Evolutionary conservation across 2,888 invertebrate genomes (phyloP).

Genomic region (Patella caerulea): DNA sequence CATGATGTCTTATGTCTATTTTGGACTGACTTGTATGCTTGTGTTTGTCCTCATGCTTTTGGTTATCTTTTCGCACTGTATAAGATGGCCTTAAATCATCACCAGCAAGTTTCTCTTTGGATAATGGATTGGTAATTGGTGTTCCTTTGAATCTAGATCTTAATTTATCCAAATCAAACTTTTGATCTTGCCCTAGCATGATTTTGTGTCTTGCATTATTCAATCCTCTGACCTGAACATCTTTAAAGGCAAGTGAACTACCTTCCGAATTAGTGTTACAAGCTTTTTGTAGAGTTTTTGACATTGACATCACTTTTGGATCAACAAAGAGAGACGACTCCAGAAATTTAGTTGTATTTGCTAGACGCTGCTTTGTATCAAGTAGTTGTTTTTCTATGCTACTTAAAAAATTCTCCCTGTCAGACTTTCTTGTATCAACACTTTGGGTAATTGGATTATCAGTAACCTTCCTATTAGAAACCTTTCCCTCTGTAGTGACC

Average conservation of each 20-base stretch:
- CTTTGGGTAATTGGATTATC: no score
- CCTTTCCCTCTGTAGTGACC: no score
- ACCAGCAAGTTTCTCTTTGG: no score
- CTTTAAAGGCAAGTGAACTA: conserved; percentile 2
- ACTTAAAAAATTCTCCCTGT: conserved; percentile 1
- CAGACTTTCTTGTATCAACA: neutral
- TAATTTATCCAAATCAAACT: conserved; percentile 22
- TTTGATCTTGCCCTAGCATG: conserved; percentile 12
- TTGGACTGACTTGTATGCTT: no score
- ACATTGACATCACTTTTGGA: conserved; percentile 23
- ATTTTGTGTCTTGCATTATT: neutral
- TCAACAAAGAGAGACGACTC: conserved; percentile 16
- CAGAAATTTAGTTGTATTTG: neutral
- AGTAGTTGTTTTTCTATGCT: neutral
- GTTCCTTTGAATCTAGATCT: conserved; percentile 23
- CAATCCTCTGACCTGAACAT: neutral
- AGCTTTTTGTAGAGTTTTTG: conserved; percentile 20
- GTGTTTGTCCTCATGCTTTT: no score
- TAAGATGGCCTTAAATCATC: no score
- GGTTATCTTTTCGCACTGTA: no score
- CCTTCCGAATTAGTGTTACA: conserved; percentile 14
- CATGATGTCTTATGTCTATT: no score
- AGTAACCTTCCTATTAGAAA: no score
- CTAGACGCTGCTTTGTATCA: neutral
- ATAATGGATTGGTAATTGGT: no score